Evolutionary conservation across 2,113 vertebrate species (phyloP), one percentile per base, ranked within the genome.

Genomic region (Lynx canadensis): DNA sequence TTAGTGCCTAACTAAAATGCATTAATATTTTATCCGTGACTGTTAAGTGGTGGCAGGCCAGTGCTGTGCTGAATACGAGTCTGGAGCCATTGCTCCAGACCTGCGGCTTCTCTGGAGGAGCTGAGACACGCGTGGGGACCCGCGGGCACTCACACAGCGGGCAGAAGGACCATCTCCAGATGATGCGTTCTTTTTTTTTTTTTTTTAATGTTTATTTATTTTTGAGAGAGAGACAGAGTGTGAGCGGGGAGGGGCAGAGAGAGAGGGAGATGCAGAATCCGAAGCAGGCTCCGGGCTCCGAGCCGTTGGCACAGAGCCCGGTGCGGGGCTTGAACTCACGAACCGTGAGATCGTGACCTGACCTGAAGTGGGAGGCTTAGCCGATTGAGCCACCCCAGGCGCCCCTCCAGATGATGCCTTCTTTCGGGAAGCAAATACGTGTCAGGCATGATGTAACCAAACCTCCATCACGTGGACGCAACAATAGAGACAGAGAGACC

Each of bases 41-140:
- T 38, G 13, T 52, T 36, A 23, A 66, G 90, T 11, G 18, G 89
- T 57, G 15, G 4, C 27, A n/a, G 60, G 15, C 45, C 36, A 11
- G 0, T 0, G 1, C 38, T 3, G 5, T 19, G 76, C 63, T 23
- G 45, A 66, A 41, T 8, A 1, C 4, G 23, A 63, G 18, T 4
- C 38, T 14, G 9, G 84, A 48, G 66, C 31, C 12, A 1, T 3
- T 2, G 38, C 80, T 65, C 9, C 19, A 0, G 57, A 45, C 57
- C 65, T 31, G 71, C 50, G 38, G 11, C 41, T 69, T 83, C 95
- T 86, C 82, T 55, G 57, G 57, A 60, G 57, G 8, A 60, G 1
- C 48, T 76, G 48, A 36, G 31, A 27, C 1, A 5, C 50, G 25
- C 11, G 5, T 1, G 0, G 15, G 12, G 50, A 21, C 36, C 41